Evolutionary conservation across 2,888 invertebrate genomes (phyloP).

Genomic region (Micoletzkya japonica): DNA sequence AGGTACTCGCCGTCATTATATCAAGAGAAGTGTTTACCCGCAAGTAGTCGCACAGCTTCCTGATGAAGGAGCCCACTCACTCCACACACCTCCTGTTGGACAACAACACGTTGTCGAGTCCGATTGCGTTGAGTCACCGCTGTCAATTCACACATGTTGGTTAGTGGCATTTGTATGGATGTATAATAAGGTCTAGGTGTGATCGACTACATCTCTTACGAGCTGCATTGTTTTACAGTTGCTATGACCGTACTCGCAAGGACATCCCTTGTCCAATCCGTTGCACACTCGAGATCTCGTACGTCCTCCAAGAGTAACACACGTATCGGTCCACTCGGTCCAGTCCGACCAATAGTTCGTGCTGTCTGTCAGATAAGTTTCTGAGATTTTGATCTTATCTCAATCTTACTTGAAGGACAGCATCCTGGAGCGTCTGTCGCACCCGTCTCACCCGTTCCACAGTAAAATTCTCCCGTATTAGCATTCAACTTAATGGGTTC

Average conservation of each 20-base stretch:
- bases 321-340: slow-evolving; percentile 5
- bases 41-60: neutral
- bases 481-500: neutral
- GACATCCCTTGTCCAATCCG: slow-evolving; percentile 12
- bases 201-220: too few species aligned
- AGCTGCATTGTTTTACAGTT: too few species aligned
- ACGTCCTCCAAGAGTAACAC: neutral
- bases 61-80: slow-evolving; percentile 8
- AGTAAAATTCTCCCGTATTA: neutral
- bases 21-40: neutral
- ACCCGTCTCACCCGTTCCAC: slow-evolving; percentile 2
- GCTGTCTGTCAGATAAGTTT: neutral
- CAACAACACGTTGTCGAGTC: slow-evolving; percentile 6
- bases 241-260: slow-evolving; percentile 8
- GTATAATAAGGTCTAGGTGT: too few species aligned
- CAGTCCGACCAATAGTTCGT: slow-evolving; percentile 11
- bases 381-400: too few species aligned
- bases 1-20: too few species aligned
- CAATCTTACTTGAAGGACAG: neutral
- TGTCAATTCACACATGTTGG: neutral
- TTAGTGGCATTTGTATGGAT: neutral
- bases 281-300: slow-evolving; percentile 10
- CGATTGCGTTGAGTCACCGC: neutral
- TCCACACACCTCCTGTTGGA: slow-evolving; percentile 20
- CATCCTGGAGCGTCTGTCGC: neutral